A percentile compares a stretch with the other conserved stretches of the same genome.
Evolutionary conservation across 2,797 vertebrate species (phyloP).

Genomic region (Jordanella pulchra): DNA sequence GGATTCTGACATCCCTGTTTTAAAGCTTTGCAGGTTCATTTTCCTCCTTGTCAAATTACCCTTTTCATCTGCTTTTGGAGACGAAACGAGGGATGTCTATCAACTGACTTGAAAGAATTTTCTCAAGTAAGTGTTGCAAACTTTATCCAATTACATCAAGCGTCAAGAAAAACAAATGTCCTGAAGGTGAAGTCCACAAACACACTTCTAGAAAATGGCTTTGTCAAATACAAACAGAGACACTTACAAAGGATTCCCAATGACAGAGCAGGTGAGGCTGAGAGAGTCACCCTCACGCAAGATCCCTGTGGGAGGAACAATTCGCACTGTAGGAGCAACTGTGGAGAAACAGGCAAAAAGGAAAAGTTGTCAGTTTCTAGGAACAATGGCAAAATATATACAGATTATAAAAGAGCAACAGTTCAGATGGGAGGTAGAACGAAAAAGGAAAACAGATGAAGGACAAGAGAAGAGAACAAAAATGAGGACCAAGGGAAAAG

Average conservation of each 20-base stretch:
- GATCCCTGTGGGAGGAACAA: conserved; percentile 85
- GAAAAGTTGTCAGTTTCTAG: conserved; percentile 11
- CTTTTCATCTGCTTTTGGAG: not conserved
- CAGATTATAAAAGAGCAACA: conserved; percentile 25
- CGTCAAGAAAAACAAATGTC: not conserved
- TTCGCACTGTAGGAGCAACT: conserved; percentile 85
- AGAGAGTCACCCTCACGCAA: conserved; percentile 90
- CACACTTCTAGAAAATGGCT: not conserved
- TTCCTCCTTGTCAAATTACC: not conserved
- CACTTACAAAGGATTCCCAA: conserved; percentile 90
- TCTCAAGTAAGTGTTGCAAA: not conserved
- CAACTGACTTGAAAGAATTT: not conserved
- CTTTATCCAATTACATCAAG: not conserved
- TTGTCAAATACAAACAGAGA: conserved; percentile 15
- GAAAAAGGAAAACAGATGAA: conserved; percentile 3
- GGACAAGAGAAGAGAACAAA: conserved; percentile 22
- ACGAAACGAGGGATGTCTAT: not conserved
- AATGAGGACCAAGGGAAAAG: conserved; percentile 27
- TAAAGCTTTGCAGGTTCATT: not conserved
- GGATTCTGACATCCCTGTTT: not conserved
- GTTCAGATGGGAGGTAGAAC: conserved; percentile 5
- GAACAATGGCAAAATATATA: conserved; percentile 10
- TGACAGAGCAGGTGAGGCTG: conserved; percentile 85
- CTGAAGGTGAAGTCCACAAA: not conserved
- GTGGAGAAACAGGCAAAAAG: conserved; percentile 44